Percentiles rank a stretch among this genome's conserved stretches.
These are phyloP conservation scores for Platyrinchus mystaceus DNA, from an alignment of 2,797 vertebrate species.

Conservation along the genomic window DNA sequence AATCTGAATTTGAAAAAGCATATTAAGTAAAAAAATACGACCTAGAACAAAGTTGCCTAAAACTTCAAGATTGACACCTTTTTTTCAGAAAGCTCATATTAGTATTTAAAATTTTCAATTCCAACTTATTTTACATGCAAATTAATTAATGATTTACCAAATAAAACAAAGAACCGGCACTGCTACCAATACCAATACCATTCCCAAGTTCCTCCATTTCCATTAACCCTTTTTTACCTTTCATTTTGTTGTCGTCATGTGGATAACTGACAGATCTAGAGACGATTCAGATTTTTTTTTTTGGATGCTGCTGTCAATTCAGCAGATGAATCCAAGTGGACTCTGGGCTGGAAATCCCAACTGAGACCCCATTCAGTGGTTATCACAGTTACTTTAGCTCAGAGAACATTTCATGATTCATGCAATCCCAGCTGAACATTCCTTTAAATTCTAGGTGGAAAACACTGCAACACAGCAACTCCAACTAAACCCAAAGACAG, in stretches of 20 bases:
- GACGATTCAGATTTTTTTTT: background rate
- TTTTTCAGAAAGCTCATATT: background rate
- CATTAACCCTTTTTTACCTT: background rate
- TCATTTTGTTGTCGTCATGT: background rate
- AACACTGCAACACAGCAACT: background rate
- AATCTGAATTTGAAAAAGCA: background rate
- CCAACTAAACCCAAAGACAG: background rate
- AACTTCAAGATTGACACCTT: background rate
- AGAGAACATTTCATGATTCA: background rate
- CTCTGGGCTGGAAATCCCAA: background rate
- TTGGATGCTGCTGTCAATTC: background rate
- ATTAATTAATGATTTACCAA: background rate
- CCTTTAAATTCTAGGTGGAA: background rate
- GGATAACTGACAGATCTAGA: background rate
- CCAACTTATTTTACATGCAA: background rate
- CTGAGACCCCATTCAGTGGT: background rate
- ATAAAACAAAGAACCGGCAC: background rate
- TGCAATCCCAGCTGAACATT: background rate
- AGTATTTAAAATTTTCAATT: background rate
- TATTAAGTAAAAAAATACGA: background rate
- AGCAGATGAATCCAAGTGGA: background rate
- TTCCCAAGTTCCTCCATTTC: background rate
- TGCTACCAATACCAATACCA: background rate
- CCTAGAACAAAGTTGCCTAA: background rate
- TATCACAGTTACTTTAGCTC: background rate